These are phyloP conservation scores for Epiblema foenella DNA, from an alignment of 2,888 invertebrate genomes.

Conservation along the genomic window DNA sequence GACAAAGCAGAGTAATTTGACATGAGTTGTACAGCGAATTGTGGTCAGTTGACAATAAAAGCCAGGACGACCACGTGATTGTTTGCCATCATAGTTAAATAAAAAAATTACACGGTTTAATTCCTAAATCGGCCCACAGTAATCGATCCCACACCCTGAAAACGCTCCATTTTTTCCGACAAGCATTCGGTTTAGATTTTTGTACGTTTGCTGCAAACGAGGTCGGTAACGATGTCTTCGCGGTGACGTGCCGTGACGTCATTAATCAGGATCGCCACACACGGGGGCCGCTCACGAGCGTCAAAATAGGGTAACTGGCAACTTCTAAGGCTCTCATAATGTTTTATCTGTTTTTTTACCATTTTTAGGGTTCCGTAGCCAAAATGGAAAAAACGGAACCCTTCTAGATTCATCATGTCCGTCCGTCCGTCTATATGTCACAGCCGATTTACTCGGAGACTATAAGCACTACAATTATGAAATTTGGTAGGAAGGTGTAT, in stretches of 20 bases:
- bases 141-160: background rate
- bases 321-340: background rate
- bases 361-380: too few relatives aligned
- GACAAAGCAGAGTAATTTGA: too few relatives aligned
- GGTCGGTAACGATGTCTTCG: constrained; percentile 60
- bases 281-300: constrained; percentile 48
- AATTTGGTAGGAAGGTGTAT: too few relatives aligned
- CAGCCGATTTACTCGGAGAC: too few relatives aligned
- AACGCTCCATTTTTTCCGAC: background rate
- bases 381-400: too few relatives aligned
- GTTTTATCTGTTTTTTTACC: background rate
- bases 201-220: constrained; percentile 26
- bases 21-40: too few relatives aligned
- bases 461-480: too few relatives aligned
- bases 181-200: constrained; percentile 18
- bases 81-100: background rate
- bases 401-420: too few relatives aligned
- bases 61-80: too few relatives aligned
- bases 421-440: too few relatives aligned
- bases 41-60: too few relatives aligned
- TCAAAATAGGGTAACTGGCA: constrained; percentile 22
- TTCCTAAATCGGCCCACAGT: background rate
- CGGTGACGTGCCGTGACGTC: constrained; percentile 59
- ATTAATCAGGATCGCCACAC: constrained; percentile 65
- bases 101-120: background rate